Evolutionary conservation across 2,888 invertebrate species (phyloP), one percentile per base, ranked within the genome.

Genomic region (Synergus gifuensis): DNA sequence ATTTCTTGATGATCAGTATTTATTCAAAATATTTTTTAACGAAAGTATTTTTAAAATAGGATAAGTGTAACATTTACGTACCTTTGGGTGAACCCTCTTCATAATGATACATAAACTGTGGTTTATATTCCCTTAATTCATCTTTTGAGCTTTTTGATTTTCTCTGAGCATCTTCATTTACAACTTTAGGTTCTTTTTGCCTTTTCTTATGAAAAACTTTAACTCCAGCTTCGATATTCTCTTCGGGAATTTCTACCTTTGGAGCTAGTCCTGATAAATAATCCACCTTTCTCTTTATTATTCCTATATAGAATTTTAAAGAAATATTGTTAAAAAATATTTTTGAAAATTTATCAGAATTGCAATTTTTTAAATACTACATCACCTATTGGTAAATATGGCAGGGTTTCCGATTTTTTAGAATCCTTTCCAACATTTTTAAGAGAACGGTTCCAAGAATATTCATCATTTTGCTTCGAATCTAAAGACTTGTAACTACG

Each of bases 261-360:
- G 84, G 81, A 42, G 84, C 83, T 1, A 87, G 78, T n/a, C 85
- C 86, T 54, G 83, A 73, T n/a, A 85, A 66, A 73, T 87, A 85
- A 80, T 86, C 84, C 16, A 81, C 54, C 73, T 82, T 85, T 79
- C 86, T 82, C 69, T 79, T 85, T 22, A 83, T 81, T 54, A 87
- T 76, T 78, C 86, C 86, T 87, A 54, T 14, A 64, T 8, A 62
- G 4, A 36, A 54, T 36, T 40, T 46, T 46, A 5, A 67, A 44
- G 7, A 67, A 67, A 40, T 36, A 42, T 22, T 28, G 14, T 22
- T 40, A n/a, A 46, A 16, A 76, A 49, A 5, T 49, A 5, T 22
- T 16, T 8, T 14, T 5, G 28, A 62, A 58, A 16, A 3, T 73
- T 22, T 73, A 2, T 18, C 36, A 22, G n/a, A 44, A 42, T 18